Base-by-base conservation (phyloP, 2,888 invertebrate species). In the Trissonchulus sp. region DNA sequence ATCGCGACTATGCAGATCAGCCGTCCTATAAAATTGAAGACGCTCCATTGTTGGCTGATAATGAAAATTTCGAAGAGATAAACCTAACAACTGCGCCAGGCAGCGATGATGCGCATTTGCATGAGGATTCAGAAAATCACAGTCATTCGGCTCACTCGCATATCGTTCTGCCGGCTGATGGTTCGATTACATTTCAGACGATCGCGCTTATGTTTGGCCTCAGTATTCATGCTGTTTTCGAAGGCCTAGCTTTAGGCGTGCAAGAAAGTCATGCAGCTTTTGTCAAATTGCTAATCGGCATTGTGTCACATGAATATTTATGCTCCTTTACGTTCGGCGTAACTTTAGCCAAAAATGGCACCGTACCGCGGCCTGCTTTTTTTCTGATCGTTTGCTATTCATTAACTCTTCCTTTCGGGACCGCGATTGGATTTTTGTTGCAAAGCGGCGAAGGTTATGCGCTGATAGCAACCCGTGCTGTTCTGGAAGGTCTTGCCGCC, bases 171-270 rank as follows among this genome's bases (percentile, higher is more conserved):
- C 23, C 48, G 8, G 48, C 48, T 48, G 48, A 48, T 23, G 23
- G 48, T 48, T 48, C 48, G 8, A 86, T 87, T 0, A 79, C 81
- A 3, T 79, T 87, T 1, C 82, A 88, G 35, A 84, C 87, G 1
- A 38, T 88, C 37, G 80, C 88, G 33, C 82, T 89, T 33, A 81
- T 88, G 1, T 78, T 86, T n/a, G 88, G 88, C 23, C 81, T 89
- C 2, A 88, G 88, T 1, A 79, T 89, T 1, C 89, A 89, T 81
- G 88, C 88, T 0, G 79, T 88, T 1, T 88, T 89, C 82, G 89
- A 89, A 82, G 89, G 89, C 2, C 81, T 89, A 28, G 88, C 89
- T 1, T 85, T 89, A 72, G 89, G 88, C 0, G 83, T 89, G 1
- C 88, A 88, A 80, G 77, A 77, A 34, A 68, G 35, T 0, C 34